Evolutionary conservation across 2,888 invertebrate genomes (phyloP).

Genomic region (Drosophila nr. fundita): DNA sequence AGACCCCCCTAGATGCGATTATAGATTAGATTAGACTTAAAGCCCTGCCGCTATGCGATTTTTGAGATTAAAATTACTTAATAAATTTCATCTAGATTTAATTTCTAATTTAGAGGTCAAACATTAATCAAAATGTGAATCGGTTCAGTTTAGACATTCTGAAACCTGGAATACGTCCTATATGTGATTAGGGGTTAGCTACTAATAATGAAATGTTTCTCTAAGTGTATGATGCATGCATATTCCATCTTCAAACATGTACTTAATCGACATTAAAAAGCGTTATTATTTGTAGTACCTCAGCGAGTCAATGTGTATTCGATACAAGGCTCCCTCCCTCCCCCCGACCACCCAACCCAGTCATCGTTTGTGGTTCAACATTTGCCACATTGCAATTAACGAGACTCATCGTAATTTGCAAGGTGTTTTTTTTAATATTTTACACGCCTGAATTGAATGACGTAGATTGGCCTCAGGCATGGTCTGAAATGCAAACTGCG

Average conservation of each 20-base stretch:
- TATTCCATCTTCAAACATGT: conserved; percentile 6
- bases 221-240: conserved; percentile 14
- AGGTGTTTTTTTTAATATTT: conserved; percentile 18
- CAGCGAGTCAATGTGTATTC: conserved; percentile 20
- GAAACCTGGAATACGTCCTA: neutral
- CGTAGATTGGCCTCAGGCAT: conserved; percentile 48
- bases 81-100: neutral
- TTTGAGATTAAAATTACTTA: no score
- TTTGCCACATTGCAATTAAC: conserved; percentile 52
- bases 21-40: neutral
- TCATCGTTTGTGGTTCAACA: conserved; percentile 9
- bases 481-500: conserved; percentile 51
- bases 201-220: neutral
- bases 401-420: conserved; percentile 17
- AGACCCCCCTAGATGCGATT: neutral
- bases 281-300: conserved; percentile 28
- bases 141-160: neutral
- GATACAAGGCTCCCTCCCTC: conserved; percentile 8
- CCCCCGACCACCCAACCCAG: neutral
- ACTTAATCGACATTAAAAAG: conserved; percentile 15
- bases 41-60: neutral
- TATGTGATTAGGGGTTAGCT: neutral
- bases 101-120: neutral
- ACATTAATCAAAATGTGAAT: neutral
- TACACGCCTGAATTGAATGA: conserved; percentile 70